phyloP scores from a whole-genome alignment of 2,797 vertebrate genomes.

The Tangara arthus region DNA sequence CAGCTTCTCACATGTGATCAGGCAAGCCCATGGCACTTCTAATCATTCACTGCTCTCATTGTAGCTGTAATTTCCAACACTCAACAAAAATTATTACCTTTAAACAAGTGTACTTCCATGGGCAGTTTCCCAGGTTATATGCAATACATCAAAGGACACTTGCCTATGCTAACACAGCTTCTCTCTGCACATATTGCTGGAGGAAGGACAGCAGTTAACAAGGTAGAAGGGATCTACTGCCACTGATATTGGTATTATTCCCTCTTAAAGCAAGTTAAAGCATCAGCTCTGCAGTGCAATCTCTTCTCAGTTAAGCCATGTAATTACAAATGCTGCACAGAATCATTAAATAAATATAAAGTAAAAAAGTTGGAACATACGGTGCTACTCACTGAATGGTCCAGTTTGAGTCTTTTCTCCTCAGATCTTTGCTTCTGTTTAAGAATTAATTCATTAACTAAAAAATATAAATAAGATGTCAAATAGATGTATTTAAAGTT shows the following conservation, averaged over 20 bases:
- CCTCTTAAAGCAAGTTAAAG: not conserved
- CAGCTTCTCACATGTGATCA: not conserved
- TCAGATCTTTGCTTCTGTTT: conserved; percentile 98
- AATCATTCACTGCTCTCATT: not conserved
- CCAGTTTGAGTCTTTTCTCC: conserved; percentile 95
- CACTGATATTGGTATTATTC: not conserved
- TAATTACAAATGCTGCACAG: not conserved
- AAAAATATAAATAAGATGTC: conserved; percentile 50
- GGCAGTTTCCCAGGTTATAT: not conserved
- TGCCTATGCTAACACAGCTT: not conserved
- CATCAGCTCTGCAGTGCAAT: not conserved
- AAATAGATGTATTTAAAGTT: not conserved
- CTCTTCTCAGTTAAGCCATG: not conserved
- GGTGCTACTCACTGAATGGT: conserved; percentile 95
- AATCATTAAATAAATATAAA: conserved; percentile 19
- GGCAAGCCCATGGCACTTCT: not conserved
- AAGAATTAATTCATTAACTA: conserved; percentile 98
- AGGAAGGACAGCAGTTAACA: not conserved
- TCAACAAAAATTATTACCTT: not conserved
- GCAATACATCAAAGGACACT: not conserved
- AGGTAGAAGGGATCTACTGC: not conserved
- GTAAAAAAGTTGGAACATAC: conserved; percentile 79
- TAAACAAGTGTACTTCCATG: not conserved
- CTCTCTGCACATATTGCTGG: not conserved
- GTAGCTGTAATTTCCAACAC: not conserved